A percentile compares a stretch with the other conserved stretches of the same genome.
These are phyloP conservation scores for Resseliella maxima DNA, from an alignment of 2,888 invertebrate species.

Conservation along the genomic window DNA sequence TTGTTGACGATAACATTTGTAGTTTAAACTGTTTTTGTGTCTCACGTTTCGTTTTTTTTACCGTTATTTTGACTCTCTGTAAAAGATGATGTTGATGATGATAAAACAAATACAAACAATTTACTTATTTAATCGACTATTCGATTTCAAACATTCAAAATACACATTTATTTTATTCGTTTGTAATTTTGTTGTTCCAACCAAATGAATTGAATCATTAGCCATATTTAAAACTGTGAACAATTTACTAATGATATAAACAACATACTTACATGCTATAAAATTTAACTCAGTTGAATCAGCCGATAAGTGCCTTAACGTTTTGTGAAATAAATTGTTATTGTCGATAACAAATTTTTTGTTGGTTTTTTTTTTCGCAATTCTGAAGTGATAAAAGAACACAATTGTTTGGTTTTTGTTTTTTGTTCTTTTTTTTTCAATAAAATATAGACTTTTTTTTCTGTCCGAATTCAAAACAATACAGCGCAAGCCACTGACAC, in stretches of 20 bases:
- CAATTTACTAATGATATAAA: background rate
- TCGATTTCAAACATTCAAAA: background rate
- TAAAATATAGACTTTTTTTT: background rate
- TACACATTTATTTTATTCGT: background rate
- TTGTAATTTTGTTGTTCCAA: background rate
- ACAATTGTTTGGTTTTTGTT: too few species aligned
- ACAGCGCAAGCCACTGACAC: background rate
- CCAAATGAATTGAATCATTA: conserved; percentile 17
- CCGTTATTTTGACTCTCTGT: background rate
- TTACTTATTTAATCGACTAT: background rate
- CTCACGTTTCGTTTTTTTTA: background rate
- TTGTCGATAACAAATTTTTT: background rate
- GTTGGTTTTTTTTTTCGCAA: background rate
- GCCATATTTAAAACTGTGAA: background rate
- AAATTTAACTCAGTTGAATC: background rate
- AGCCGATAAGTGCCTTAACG: too few species aligned
- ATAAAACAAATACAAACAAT: background rate
- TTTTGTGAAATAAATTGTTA: background rate
- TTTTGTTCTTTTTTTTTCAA: background rate
- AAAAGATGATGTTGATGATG: too few species aligned
- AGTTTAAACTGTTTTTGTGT: background rate
- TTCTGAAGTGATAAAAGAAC: background rate
- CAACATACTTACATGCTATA: background rate
- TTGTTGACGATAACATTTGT: conserved; percentile 35
- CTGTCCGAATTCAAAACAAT: background rate